Conservation (phyloP, 2,888 invertebrate species). For the Acanthosepion lycidas region DNA sequence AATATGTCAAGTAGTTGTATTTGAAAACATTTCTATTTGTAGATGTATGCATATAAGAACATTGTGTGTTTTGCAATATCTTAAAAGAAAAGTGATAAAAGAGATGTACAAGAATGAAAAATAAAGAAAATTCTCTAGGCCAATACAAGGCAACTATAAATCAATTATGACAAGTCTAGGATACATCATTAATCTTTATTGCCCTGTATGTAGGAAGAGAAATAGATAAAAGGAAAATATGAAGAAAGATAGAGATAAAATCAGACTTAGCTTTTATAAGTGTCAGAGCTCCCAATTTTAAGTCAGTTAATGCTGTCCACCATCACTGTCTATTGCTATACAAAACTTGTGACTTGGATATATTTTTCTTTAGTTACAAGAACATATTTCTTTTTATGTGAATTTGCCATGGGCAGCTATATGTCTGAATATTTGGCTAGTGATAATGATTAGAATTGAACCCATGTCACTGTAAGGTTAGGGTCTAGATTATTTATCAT, state of each 20-base stretch:
- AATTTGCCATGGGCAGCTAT: background rate
- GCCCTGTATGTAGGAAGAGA: background rate
- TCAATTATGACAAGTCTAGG: constrained; percentile 4
- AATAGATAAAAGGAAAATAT: background rate
- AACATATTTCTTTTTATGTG: background rate
- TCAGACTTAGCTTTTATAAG: background rate
- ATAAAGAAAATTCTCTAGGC: background rate
- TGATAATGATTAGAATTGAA: background rate
- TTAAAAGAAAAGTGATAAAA: background rate
- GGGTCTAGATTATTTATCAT: background rate
- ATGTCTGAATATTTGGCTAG: background rate
- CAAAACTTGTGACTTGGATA: background rate
- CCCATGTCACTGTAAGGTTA: constrained; percentile 4
- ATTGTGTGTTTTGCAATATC: background rate
- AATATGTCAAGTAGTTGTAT: background rate
- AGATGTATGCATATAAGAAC: background rate
- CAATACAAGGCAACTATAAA: background rate
- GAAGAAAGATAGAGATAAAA: background rate
- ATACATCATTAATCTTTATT: background rate
- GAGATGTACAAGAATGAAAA: background rate
- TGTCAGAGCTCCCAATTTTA: constrained; percentile 4
- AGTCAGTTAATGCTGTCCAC: background rate
- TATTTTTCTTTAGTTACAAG: background rate
- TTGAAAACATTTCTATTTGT: background rate
- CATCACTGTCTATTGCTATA: background rate